Percentiles rank a stretch among this genome's conserved stretches.
Evolutionary conservation across 2,113 vertebrate genomes (phyloP).

Genomic region (Acrocephalus arundinaceus): DNA sequence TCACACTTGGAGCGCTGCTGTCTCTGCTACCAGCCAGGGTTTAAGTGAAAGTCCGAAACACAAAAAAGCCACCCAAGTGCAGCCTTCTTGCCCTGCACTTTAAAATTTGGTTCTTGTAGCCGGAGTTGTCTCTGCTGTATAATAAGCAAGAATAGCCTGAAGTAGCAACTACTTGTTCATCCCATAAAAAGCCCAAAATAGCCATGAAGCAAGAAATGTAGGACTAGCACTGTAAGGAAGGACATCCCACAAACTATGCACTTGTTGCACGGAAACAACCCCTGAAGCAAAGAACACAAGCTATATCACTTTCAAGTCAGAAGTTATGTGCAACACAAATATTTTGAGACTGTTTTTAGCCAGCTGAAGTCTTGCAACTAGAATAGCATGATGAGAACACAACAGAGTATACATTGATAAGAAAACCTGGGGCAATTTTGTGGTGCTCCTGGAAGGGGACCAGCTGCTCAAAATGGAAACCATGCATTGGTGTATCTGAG

Average conservation of each 20-base stretch:
- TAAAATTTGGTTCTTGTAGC: not conserved
- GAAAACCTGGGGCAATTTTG: not conserved
- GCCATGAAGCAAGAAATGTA: not conserved
- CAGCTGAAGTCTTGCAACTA: not conserved
- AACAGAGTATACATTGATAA: not conserved
- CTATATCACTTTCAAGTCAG: not conserved
- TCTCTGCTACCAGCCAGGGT: not conserved
- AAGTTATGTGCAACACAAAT: not conserved
- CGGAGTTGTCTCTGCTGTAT: not conserved
- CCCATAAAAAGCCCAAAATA: not conserved
- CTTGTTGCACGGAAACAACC: not conserved
- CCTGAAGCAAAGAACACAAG: not conserved
- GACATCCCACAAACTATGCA: not conserved
- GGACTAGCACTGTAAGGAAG: not conserved
- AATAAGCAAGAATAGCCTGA: not conserved
- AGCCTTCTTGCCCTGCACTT: not conserved
- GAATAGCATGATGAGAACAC: not conserved
- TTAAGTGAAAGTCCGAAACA: not conserved
- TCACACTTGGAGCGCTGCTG: accelerated
- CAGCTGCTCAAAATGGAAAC: not conserved
- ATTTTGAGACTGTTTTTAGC: not conserved
- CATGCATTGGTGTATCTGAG: not conserved
- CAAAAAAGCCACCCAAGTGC: not conserved
- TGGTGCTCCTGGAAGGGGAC: not conserved
- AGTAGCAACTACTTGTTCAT: not conserved